A percentile compares a stretch with the other conserved stretches of the same genome.
Conservation (phyloP, 2,888 invertebrate species). For the Drosophila recens region DNA sequence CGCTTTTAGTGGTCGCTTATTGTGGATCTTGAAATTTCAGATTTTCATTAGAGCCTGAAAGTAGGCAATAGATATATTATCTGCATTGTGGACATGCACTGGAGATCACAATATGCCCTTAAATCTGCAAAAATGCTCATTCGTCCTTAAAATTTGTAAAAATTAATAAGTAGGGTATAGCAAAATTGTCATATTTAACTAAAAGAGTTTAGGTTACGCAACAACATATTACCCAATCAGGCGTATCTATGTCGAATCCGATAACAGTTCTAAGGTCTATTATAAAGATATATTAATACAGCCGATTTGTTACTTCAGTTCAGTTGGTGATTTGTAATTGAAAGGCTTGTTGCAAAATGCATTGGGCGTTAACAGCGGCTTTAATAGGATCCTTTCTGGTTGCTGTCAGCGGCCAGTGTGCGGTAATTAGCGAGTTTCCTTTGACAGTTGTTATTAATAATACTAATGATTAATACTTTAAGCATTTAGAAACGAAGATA, state of each 20-base stretch:
- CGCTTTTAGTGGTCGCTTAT: too few relatives aligned
- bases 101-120: neutral
- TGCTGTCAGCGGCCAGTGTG: neutral
- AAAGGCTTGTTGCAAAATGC: neutral
- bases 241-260: neutral
- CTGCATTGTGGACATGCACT: neutral
- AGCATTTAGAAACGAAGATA: neutral
- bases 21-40: too few relatives aligned
- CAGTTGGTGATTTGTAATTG: neutral
- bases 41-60: too few relatives aligned
- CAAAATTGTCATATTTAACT: neutral
- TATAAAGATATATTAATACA: neutral
- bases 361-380: neutral
- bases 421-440: neutral
- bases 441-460: neutral
- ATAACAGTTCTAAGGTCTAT: neutral
- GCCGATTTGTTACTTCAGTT: neutral
- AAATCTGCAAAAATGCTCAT: slow-evolving; percentile 9
- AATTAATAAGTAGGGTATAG: neutral
- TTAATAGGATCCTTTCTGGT: neutral
- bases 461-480: neutral
- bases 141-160: neutral
- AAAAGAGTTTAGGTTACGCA: neutral
- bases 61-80: too few relatives aligned
- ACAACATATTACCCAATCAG: neutral